Percentiles rank a stretch among this genome's conserved stretches.
phyloP scores from a whole-genome alignment of 2,797 vertebrate genomes.

The Onychomys torridus region DNA sequence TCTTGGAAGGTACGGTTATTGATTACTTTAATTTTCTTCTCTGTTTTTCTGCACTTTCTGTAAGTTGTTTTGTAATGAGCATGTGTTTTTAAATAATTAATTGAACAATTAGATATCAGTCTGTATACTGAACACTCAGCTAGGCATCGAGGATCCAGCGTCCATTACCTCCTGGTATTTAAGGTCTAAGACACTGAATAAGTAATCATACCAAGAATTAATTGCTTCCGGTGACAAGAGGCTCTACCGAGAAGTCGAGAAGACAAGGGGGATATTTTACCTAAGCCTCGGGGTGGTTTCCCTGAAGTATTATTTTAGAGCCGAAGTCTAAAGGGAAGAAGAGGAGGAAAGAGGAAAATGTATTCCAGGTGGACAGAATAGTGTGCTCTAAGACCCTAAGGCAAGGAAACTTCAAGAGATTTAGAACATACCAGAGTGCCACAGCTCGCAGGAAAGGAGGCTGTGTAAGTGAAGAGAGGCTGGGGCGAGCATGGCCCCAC shows the following conservation, averaged over 20 bases:
- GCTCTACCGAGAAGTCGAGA: background rate
- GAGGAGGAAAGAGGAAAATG: background rate
- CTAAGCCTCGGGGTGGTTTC: background rate
- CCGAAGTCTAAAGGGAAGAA: background rate
- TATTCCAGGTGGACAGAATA: background rate
- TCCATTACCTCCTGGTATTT: conserved; percentile 39
- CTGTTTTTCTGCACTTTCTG: conserved; percentile 26
- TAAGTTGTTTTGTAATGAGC: conserved; percentile 50
- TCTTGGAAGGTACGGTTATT: background rate
- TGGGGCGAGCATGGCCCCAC: background rate
- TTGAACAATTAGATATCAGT: conserved; percentile 49
- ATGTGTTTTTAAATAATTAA: conserved; percentile 63
- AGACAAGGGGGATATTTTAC: background rate
- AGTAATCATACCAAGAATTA: conserved; percentile 53
- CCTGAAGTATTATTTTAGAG: conserved; percentile 13
- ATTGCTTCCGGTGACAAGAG: conserved; percentile 33
- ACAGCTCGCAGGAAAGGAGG: background rate
- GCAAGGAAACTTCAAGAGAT: background rate
- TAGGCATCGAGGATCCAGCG: conserved; percentile 7
- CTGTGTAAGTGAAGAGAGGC: background rate
- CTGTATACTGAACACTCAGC: background rate
- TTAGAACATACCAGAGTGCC: background rate
- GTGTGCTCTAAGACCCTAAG: background rate
- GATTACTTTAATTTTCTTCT: conserved; percentile 52
- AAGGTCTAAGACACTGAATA: conserved; percentile 30